Base-by-base conservation (phyloP, 2,888 invertebrate genomes). In the Tinea pellionella region DNA sequence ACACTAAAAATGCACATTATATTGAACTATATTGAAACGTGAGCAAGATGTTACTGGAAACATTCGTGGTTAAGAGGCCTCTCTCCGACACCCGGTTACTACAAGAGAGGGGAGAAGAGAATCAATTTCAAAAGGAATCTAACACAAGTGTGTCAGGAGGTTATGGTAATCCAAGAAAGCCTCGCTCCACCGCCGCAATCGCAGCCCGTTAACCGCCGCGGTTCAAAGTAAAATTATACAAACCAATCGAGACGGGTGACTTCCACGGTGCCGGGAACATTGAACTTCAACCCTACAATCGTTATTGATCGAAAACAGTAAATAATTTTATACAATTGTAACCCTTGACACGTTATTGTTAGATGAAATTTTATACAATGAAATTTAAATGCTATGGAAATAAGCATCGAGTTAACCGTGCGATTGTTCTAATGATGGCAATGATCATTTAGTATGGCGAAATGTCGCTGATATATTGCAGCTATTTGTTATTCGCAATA, bases 71-170 rank as follows among this genome's bases (percentile, higher is more conserved):
- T 15, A n/a, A 29, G 16, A 32, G 32, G 16, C 57, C 57, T 30
- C 32, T 57, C 57, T 57, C 57, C 30, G 32, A 55, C 57, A 57
- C 18, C 30, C 12, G 32, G 19, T 32, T 32, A 30, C 19, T 24
- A 24, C 19, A 24, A 53, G 53, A 53, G 53, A 53, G 24, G 19
- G 24, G 63, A 64, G 69, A 71, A 67, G 69, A 60, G 77, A 81
- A 78, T 80, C 79, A 83, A 82, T 83, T 81, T 80, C 71, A 69
- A 68, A 70, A 71, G 74, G 74, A 72, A 73, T 73, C 70, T 67
- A 65, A 70, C 66, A 66, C 65, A 82, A 80, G 75, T 81, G 72
- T 83, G 85, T 77, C 77, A 84, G 66, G 77, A 75, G 84, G 84
- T 82, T 83, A 80, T 73, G 76, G 78, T 79, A 75, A 79, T 75